Conservation (phyloP, 1,140 invertebrate genomes). For the Lamellibrachia luymesi region DNA sequence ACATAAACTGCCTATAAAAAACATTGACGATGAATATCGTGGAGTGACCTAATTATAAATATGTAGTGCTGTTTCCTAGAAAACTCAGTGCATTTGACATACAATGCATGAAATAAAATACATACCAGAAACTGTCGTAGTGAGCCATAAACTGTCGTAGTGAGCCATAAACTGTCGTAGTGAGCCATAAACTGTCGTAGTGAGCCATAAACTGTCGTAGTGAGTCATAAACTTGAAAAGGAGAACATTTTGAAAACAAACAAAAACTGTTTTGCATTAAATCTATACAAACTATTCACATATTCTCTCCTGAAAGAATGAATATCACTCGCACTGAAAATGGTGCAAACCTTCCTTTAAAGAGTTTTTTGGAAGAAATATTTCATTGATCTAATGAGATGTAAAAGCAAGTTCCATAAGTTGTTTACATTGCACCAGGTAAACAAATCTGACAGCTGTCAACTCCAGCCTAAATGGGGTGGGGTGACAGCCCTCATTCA, state of each 20-base stretch:
- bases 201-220: no score
- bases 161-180: no score
- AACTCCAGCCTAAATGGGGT: neutral
- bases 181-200: no score
- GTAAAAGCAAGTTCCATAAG: neutral
- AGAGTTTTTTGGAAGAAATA: neutral
- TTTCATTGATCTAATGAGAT: neutral
- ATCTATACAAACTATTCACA: neutral
- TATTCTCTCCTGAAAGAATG: neutral
- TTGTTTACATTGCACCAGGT: neutral
- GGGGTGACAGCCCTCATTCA: neutral
- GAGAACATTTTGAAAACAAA: neutral
- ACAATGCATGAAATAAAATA: no score
- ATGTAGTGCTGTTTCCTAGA: no score
- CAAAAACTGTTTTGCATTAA: neutral
- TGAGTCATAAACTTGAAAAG: neutral
- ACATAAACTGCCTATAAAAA: no score
- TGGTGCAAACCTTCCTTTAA: neutral
- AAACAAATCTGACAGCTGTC: neutral
- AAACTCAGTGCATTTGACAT: no score
- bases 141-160: no score
- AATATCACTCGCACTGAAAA: neutral
- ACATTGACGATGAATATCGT: no score
- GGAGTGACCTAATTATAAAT: no score
- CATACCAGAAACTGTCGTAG: no score